Base-by-base conservation (phyloP, 1,140 invertebrate genomes). In the Andrena cerasifolii region DNA sequence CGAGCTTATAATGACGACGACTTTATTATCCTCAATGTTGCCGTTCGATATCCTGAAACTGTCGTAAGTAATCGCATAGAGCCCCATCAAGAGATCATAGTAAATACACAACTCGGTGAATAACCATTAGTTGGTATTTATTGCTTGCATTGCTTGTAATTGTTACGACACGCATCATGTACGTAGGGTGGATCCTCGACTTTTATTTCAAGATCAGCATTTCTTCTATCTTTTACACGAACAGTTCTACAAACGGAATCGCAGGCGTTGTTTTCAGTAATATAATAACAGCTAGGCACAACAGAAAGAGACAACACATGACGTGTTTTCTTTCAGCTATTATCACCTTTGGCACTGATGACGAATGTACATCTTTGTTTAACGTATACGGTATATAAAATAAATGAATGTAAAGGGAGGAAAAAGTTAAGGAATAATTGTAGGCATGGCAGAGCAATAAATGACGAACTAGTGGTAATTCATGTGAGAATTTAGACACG, bases 11-110 rank as follows among this genome's bases (percentile, higher is more conserved):
- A 94, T 59, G 93, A 95, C 62, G 94, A 95, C 85, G 97, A 97
- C 87, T 95, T 97, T 90, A 91, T 98, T 26, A 94, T 98, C 71
- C 96, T 98, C 88, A 97, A 97, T 93, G 93, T 96, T 45, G 96
- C 95, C 77, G 95, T 97, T 54, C 92, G 95, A 45, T 95, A 96
- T 88, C 94, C 95, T 12, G 95, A 96, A 87, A 95, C 94, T 80
- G 94, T 97, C 70, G 97, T 93, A 90, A 92, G 90, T 92, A 79
- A 81, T 81, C 31, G 66, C 26, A 62, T 47, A 75, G 31, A 68
- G 24, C 73, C 58, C 83, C 56, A 79, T 43, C 33, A 45, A 61
- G 5, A 51, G 81, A 62, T 82, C 75, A 86, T 79, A 82, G 61
- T 85, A 86, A 86, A 87, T 89, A 87, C 89, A 89, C 84, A 85